These are phyloP conservation scores for Hemiprocne comata DNA, from an alignment of 2,113 vertebrate genomes.

Conservation along the genomic window DNA sequence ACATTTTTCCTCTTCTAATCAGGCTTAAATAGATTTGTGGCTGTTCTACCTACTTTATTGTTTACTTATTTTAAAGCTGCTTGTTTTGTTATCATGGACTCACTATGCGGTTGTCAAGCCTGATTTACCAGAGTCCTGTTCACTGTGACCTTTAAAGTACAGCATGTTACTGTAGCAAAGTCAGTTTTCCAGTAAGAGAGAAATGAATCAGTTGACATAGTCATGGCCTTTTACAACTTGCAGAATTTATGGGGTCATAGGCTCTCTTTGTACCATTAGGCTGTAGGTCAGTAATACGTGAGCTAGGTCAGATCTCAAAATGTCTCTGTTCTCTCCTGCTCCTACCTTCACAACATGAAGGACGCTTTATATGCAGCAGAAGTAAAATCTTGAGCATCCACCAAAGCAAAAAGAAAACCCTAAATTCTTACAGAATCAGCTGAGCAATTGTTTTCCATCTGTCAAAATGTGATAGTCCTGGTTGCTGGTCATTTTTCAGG, in stretches of 20 bases:
- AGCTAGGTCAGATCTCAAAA: conserved; percentile 21
- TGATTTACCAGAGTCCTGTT: conserved; percentile 72
- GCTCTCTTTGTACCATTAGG: neutral
- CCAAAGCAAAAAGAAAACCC: neutral
- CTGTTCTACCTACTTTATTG: neutral
- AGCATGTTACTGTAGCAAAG: conserved; percentile 52
- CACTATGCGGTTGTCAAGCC: conserved; percentile 48
- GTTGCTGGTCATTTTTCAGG: neutral
- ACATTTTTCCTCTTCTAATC: neutral
- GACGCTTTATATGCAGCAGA: neutral
- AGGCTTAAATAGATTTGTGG: neutral
- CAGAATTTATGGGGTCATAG: conserved; percentile 27
- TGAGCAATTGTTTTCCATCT: neutral
- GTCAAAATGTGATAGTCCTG: neutral
- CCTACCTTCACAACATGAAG: neutral
- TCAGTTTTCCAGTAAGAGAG: conserved; percentile 56
- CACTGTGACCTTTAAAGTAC: conserved; percentile 73
- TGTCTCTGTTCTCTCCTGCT: neutral
- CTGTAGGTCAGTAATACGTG: conserved; percentile 11
- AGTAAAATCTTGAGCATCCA: neutral
- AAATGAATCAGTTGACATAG: conserved; percentile 63
- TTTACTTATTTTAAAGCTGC: conserved; percentile 63
- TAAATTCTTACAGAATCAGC: neutral
- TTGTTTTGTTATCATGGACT: conserved; percentile 67
- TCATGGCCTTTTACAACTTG: conserved; percentile 52